phyloP scores from a whole-genome alignment of 2,113 vertebrate genomes.

The Hydrolagus affinis region DNA sequence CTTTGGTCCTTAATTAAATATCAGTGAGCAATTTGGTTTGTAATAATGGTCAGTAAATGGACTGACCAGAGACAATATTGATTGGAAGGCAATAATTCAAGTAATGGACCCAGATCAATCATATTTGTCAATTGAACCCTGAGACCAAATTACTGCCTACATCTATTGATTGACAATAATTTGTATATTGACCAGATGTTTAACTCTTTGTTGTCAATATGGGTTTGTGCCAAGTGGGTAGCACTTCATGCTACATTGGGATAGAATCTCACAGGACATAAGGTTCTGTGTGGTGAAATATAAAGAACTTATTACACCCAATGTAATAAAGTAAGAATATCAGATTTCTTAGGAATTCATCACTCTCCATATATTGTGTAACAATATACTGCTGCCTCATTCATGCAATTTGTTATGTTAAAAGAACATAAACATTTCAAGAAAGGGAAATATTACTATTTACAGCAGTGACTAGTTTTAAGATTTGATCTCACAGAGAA shows the following conservation, averaged over 20 bases:
- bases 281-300: too few relatives aligned
- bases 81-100: not conserved
- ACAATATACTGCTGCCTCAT: not conserved
- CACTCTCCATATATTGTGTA: not conserved
- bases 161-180: too few relatives aligned
- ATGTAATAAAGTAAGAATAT: not conserved
- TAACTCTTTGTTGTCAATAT: too few relatives aligned
- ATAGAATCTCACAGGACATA: not conserved
- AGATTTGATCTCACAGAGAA: not conserved
- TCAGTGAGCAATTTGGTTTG: too few relatives aligned
- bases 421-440: not conserved
- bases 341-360: not conserved
- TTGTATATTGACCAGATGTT: too few relatives aligned
- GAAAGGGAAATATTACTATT: not conserved
- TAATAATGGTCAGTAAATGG: too few relatives aligned
- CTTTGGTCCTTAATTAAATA: too few relatives aligned
- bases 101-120: not conserved
- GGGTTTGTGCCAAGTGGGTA: too few relatives aligned
- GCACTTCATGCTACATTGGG: too few relatives aligned
- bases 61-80: too few relatives aligned
- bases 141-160: not conserved
- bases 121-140: not conserved
- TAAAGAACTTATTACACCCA: not conserved
- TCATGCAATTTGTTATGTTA: not conserved
- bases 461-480: not conserved